Percentiles rank a stretch among this genome's conserved stretches.
These are phyloP conservation scores for Drosophila nr. perissopoda DNA, from an alignment of 2,888 invertebrate species.

Conservation along the genomic window DNA sequence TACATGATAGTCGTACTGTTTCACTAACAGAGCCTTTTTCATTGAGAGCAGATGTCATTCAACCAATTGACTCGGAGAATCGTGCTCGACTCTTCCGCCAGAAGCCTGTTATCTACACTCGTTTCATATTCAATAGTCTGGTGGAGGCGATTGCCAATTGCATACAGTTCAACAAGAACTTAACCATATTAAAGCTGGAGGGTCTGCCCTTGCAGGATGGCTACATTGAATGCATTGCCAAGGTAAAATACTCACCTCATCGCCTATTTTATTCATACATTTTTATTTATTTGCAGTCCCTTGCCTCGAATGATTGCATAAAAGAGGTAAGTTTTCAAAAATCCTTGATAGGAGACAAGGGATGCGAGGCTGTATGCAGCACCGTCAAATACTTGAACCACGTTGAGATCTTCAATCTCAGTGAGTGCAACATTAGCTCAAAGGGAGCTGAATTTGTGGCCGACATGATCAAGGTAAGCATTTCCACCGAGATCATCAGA, in stretches of 20 bases:
- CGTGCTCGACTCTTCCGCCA: constrained; percentile 88
- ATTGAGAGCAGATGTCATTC: constrained; percentile 56
- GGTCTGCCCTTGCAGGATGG: constrained; percentile 89
- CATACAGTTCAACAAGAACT: constrained; percentile 87
- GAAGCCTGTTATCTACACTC: constrained; percentile 88
- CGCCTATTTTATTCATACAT: too few relatives aligned
- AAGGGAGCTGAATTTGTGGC: constrained; percentile 88
- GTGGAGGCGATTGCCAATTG: constrained; percentile 88
- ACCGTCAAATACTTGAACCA: constrained; percentile 89
- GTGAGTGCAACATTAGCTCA: constrained; percentile 88
- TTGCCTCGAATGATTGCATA: constrained; percentile 88
- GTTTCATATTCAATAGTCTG: constrained; percentile 89
- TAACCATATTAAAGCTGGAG: constrained; percentile 88
- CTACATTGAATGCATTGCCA: constrained; percentile 87
- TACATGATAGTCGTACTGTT: accelerated
- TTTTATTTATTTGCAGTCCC: constrained; percentile 84
- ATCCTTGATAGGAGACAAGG: constrained; percentile 89
- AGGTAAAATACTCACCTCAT: constrained; percentile 81
- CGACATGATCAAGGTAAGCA: constrained; percentile 87
- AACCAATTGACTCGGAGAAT: constrained; percentile 86
- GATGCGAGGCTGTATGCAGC: constrained; percentile 89
- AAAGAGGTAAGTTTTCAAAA: constrained; percentile 89
- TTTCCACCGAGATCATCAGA: background rate
- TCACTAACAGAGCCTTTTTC: background rate
- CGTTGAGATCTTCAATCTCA: constrained; percentile 89